Evolutionary conservation across 2,113 vertebrate species (phyloP).

Genomic region (Hippocampus mohnikei): DNA sequence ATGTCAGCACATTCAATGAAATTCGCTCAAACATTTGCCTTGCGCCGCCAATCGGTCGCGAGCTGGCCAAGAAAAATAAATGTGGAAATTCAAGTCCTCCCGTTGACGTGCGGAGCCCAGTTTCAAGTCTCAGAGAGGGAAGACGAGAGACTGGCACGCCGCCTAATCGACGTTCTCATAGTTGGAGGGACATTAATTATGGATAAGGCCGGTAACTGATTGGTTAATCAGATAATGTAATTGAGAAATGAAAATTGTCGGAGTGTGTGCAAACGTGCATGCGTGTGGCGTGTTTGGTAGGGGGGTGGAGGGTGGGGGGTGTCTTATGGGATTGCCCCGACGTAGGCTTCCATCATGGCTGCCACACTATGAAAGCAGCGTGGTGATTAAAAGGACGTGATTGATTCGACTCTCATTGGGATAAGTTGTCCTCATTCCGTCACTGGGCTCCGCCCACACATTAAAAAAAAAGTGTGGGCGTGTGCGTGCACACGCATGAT

Average conservation of each 20-base stretch:
- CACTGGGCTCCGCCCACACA: conserved; percentile 44
- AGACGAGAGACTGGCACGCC: conserved; percentile 67
- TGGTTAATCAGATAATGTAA: conserved; percentile 82
- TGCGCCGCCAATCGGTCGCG: not conserved
- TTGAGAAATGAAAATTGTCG: conserved; percentile 80
- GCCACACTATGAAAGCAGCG: conserved; percentile 78
- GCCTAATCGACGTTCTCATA: conserved; percentile 76
- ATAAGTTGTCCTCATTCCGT: conserved; percentile 72
- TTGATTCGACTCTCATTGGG: conserved; percentile 80
- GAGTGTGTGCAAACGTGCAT: conserved; percentile 58
- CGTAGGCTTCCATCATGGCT: conserved; percentile 77
- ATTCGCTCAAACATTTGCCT: not conserved
- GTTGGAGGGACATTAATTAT: conserved; percentile 77
- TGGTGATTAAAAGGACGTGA: conserved; percentile 81
- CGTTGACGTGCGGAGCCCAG: conserved; percentile 45
- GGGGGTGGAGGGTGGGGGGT: conserved; percentile 14
- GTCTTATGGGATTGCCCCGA: conserved; percentile 76
- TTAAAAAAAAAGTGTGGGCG: conserved; percentile 15
- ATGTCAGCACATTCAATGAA: not conserved
- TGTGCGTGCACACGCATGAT: conserved; percentile 11
- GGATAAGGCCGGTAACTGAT: conserved; percentile 78
- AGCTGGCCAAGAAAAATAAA: conserved; percentile 10
- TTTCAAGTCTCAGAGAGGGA: conserved; percentile 66
- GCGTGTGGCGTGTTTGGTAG: conserved; percentile 40
- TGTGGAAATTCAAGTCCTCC: conserved; percentile 19